Base-by-base conservation (phyloP, 1,140 invertebrate species). In the Drosophila teissieri region DNA sequence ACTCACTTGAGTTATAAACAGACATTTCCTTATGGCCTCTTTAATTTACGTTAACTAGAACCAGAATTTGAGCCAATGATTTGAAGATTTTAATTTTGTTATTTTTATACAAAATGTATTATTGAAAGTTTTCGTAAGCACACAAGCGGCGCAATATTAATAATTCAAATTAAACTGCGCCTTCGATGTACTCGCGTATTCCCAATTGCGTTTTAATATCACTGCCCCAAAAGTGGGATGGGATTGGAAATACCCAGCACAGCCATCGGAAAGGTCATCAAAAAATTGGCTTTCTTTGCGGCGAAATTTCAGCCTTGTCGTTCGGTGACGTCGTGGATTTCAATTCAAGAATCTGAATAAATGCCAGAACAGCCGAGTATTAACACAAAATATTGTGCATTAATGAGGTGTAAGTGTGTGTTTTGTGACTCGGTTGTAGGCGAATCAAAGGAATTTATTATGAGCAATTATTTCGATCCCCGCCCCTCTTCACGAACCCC, bases 121-220 rank as follows among this genome's bases (percentile, higher is more conserved):
- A 8, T 58, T n/a, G 27, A 17, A 60, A 37, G 7, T 61, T 44
- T 44, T 61, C 39, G 12, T 24, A 45, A 12, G 44, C 62, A 49
- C 48, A 46, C 52, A 64, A 36, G 48, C 48, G 48, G 8, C 48
- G 55, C 34, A 14, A 53, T 53, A 31, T 39, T 34, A 36, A 36
- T 44, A 17, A 61, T 64, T 45, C 14, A 19, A 60, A 60, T 52
- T 51, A 1, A 61, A 67, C 44, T 64, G 42, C 31, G 31, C 57
- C 58, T 46, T 34, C 27, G 11, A 60, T 72, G 44, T 34, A 8
- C 31, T 31, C 31, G 2, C 8, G 10, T 8, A 31, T 31, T 39
- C 48, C 24, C 67, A 73, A 73, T 73, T 72, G 69, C 67, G 69
- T 73, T 73, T 15, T 34, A 57, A 37, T 37, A 24, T 45, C 44